phyloP scores from a whole-genome alignment of 2,888 invertebrate species.

The Watsonalla binaria region DNA sequence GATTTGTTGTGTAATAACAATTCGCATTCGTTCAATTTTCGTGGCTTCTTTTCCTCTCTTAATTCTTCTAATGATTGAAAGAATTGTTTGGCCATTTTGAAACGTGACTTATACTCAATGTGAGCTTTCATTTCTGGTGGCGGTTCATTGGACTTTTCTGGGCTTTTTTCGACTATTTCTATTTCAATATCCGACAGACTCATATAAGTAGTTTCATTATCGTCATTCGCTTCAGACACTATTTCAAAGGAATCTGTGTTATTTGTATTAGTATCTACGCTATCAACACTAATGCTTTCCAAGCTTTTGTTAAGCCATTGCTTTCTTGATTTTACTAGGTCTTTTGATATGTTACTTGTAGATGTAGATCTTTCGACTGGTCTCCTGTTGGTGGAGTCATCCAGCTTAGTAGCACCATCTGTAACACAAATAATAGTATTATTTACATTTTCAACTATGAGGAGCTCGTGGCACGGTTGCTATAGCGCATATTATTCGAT shows the following conservation, averaged over 20 bases:
- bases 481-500: too few species aligned
- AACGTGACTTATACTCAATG: conserved; percentile 66
- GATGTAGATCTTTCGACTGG: neutral
- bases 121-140: conserved; percentile 44
- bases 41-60: conserved; percentile 44
- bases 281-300: conserved; percentile 33
- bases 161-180: conserved; percentile 59
- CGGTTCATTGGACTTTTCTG: conserved; percentile 40
- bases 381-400: conserved; percentile 8
- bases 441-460: too few species aligned
- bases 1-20: conserved; percentile 47
- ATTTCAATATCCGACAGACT: conserved; percentile 67
- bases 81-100: conserved; percentile 67
- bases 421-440: conserved; percentile 16
- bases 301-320: conserved; percentile 27
- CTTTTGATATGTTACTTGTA: conserved; percentile 10
- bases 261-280: conserved; percentile 33
- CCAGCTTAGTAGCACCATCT: conserved; percentile 39
- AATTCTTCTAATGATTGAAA: conserved; percentile 72
- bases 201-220: conserved; percentile 49
- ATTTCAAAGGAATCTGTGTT: conserved; percentile 38
- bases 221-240: conserved; percentile 30
- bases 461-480: too few species aligned
- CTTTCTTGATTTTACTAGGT: conserved; percentile 21
- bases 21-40: conserved; percentile 65